These are phyloP conservation scores for Perodicticus potto DNA, from an alignment of 2,797 vertebrate species.

Conservation along the genomic window DNA sequence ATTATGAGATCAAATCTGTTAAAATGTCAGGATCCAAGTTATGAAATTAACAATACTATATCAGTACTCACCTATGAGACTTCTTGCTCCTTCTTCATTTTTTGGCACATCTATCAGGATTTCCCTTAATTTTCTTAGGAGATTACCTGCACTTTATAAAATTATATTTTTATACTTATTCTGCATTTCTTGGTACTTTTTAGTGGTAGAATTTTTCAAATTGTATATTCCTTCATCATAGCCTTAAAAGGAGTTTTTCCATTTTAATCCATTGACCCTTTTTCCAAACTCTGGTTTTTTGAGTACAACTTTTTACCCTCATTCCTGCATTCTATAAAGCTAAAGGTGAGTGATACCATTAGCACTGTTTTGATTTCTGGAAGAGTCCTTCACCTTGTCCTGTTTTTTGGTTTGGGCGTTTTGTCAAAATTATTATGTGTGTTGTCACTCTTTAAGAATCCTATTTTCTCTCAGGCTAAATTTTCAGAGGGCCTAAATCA, in stretches of 20 bases:
- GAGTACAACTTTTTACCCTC: not conserved
- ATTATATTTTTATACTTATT: conserved; percentile 16
- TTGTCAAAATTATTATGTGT: not conserved
- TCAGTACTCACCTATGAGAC: not conserved
- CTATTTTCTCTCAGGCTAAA: conserved; percentile 23
- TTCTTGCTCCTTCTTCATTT: not conserved
- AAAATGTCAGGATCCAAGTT: conserved; percentile 3
- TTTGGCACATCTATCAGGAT: not conserved
- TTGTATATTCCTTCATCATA: not conserved
- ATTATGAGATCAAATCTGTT: conserved; percentile 12
- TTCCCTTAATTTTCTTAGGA: not conserved
- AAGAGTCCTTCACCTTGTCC: not conserved
- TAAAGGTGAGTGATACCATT: not conserved
- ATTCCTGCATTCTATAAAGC: conserved; percentile 28
- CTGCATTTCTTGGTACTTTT: not conserved
- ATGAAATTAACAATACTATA: conserved; percentile 6
- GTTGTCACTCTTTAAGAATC: not conserved
- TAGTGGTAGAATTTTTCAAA: conserved; percentile 34
- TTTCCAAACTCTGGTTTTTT: not conserved
- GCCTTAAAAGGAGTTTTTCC: not conserved
- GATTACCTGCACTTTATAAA: conserved; percentile 27
- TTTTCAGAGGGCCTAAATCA: conserved; percentile 11
- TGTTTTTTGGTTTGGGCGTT: not conserved
- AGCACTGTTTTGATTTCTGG: conserved; percentile 4
- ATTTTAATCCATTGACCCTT: conserved; percentile 23